Evolutionary conservation across 2,113 vertebrate genomes (phyloP), one percentile per base, ranked within the genome.

Genomic region (Colaptes auratus): DNA sequence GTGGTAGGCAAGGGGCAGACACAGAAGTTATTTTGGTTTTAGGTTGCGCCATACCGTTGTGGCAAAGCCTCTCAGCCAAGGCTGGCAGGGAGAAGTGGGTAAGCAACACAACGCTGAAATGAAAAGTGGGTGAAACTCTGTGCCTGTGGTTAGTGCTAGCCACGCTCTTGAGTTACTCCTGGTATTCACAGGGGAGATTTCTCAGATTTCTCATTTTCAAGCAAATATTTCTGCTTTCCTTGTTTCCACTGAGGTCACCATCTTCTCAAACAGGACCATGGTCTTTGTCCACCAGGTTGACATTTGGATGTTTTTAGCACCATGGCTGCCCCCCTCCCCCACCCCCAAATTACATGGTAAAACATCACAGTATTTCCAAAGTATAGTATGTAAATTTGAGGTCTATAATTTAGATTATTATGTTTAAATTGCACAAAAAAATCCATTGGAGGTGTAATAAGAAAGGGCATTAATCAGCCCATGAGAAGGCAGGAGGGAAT

Each of bases 391-490:
- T 36, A 91, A 86, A 95, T 67, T 60, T 42, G 46, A 88, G 19
- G 33, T 61, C 71, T 94, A 17, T 80, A 89, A 94, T 82, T 89
- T 92, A 75, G 48, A n/a, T 72, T 86, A 75, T 89, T 93, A 78
- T 23, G 33, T 60, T 91, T 86, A 82, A 66, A 73, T 66, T 82
- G 46, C 55, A 28, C 66, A 66, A 60, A 86, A 88, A 73, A 91
- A 15, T 6, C 23, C 56, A 50, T 3, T 7, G 28, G 52, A 69
- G 48, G 80, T 84, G 75, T 65, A 94, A 83, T 61, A 7, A 64
- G 24, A 81, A 86, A 83, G 90, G 39, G 46, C 18, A 88, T 86
- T 90, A 69, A 91, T 48, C 61, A 72, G 48, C 76, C 23, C 39
- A 56, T 2, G 2, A 89, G 30, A 33, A 88, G 36, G 70, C 33